Evolutionary conservation across 2,888 invertebrate genomes (phyloP).

Genomic region (Pollenia griseotomentosa): DNA sequence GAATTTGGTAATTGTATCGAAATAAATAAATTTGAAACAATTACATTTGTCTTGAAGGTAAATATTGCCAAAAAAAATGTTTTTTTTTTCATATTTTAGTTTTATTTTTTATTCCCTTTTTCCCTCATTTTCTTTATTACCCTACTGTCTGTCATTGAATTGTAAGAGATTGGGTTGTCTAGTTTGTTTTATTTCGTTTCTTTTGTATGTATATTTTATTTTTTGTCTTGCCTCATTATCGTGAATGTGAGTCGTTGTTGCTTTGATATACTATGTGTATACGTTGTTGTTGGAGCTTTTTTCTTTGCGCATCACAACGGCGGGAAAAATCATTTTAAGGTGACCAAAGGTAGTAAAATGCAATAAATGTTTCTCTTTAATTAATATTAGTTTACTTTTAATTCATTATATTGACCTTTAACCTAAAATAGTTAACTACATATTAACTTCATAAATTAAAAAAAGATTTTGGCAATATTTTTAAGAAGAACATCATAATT

Average conservation of each 20-base stretch:
- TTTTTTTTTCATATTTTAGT: constrained; percentile 39
- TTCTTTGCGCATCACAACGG: constrained; percentile 77
- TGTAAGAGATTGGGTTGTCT: constrained; percentile 58
- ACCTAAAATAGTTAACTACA: background rate
- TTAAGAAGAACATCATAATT: too few species aligned
- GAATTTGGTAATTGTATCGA: background rate
- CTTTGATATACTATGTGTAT: constrained; percentile 66
- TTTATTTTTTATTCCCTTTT: constrained; percentile 42
- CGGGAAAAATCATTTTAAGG: constrained; percentile 77
- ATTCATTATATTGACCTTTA: background rate
- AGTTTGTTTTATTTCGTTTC: constrained; percentile 59
- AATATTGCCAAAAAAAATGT: constrained; percentile 48
- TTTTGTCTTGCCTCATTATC: constrained; percentile 66
- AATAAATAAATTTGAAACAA: constrained; percentile 34
- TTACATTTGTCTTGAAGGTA: constrained; percentile 65
- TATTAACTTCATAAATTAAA: background rate
- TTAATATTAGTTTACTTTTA: background rate
- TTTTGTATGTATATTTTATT: constrained; percentile 68
- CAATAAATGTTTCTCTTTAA: constrained; percentile 6
- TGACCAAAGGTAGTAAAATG: constrained; percentile 66
- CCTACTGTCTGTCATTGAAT: constrained; percentile 70
- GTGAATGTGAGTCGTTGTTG: constrained; percentile 73
- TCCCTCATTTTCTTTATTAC: constrained; percentile 56
- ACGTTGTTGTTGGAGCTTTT: constrained; percentile 65
- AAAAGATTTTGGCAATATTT: too few species aligned